Evolutionary conservation across 2,888 invertebrate species (phyloP).

Genomic region (Caenorhabditis sp.): DNA sequence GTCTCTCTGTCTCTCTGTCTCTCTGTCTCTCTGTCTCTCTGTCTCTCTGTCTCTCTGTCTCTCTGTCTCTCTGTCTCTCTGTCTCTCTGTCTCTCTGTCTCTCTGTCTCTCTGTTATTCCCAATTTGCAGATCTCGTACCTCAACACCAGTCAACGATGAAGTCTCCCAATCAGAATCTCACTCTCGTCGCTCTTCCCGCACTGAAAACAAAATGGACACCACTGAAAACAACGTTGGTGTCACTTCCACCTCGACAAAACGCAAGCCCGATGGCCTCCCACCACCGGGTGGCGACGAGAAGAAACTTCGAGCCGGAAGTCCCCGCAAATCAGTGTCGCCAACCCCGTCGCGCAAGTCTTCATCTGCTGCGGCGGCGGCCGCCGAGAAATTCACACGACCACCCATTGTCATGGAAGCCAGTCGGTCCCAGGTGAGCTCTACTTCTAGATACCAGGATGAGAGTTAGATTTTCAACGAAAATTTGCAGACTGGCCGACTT

Average conservation of each 20-base stretch:
- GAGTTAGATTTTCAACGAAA: no score
- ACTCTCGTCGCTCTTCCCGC: slow-evolving; percentile 33
- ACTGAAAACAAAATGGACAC: slow-evolving; percentile 51
- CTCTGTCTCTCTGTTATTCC: no score
- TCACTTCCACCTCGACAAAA: slow-evolving; percentile 18
- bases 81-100: no score
- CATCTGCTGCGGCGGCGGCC: slow-evolving; percentile 9
- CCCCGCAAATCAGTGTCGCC: slow-evolving; percentile 41
- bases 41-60: no score
- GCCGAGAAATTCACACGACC: slow-evolving; percentile 56
- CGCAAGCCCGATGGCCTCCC: slow-evolving; percentile 49
- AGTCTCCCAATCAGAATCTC: slow-evolving; percentile 48
- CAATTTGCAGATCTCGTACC: slow-evolving; percentile 55
- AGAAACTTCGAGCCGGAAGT: slow-evolving; percentile 49
- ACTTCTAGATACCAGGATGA: no score
- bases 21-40: no score
- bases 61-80: no score
- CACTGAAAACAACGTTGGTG: not conserved
- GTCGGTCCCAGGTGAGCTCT: slow-evolving; percentile 60
- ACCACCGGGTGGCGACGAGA: slow-evolving; percentile 49
- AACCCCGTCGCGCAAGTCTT: slow-evolving; percentile 31
- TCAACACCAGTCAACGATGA: slow-evolving; percentile 65
- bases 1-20: no score
- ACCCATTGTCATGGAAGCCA: slow-evolving; percentile 67
- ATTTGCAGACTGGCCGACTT: slow-evolving; percentile 36